These are phyloP conservation scores for Hemicrepidius hirtus DNA, from an alignment of 2,888 invertebrate species.

Conservation along the genomic window DNA sequence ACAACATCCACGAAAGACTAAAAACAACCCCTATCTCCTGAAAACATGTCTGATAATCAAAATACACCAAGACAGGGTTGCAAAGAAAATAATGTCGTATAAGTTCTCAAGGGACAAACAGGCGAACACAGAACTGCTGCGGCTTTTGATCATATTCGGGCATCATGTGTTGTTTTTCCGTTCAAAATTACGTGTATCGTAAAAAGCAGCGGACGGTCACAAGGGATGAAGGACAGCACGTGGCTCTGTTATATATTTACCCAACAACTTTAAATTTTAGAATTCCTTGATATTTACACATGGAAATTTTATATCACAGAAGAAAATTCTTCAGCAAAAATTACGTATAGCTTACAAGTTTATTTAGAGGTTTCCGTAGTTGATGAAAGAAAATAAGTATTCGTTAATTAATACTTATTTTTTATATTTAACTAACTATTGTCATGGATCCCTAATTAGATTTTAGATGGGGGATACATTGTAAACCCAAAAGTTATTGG, in stretches of 20 bases:
- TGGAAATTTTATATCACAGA: conserved; percentile 1
- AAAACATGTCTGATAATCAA: conserved; percentile 37
- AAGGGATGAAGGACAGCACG: conserved; percentile 51
- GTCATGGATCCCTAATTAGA: too few species aligned
- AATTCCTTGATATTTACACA: conserved; percentile 17
- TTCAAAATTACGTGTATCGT: conserved; percentile 54
- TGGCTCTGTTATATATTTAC: conserved; percentile 48
- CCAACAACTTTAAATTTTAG: conserved; percentile 36
- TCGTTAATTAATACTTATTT: too few species aligned
- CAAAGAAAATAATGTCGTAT: conserved; percentile 53
- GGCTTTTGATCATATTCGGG: conserved; percentile 54
- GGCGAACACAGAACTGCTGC: conserved; percentile 50
- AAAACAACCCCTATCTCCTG: background rate
- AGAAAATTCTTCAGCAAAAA: background rate
- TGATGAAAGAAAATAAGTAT: too few species aligned
- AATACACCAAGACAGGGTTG: conserved; percentile 42
- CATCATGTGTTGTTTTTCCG: conserved; percentile 56
- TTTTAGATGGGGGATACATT: too few species aligned
- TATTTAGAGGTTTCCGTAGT: too few species aligned
- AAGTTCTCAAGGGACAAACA: conserved; percentile 48
- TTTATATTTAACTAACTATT: too few species aligned
- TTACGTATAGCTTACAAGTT: too few species aligned
- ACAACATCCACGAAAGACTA: background rate
- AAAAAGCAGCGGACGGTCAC: conserved; percentile 52
- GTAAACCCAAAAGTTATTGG: too few species aligned